phyloP scores from a whole-genome alignment of 2,113 vertebrate genomes.

The Nipponia nippon region DNA sequence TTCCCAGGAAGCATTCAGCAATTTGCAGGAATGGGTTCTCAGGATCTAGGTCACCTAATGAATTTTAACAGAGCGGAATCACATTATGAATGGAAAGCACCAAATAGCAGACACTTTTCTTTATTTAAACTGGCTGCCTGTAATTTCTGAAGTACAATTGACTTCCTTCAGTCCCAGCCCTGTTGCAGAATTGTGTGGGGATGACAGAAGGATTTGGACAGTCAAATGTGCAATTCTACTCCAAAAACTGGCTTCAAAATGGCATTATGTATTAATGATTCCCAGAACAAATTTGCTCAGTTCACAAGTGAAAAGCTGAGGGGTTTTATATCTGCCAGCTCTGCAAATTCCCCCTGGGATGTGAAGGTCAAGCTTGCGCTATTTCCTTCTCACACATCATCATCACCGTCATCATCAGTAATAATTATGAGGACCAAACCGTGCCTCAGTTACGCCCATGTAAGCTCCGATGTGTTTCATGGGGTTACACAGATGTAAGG shows the following conservation, averaged over 20 bases:
- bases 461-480: background rate
- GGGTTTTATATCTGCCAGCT: conserved; percentile 33
- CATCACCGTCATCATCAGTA: conserved; percentile 20
- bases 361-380: conserved; percentile 25
- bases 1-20: conserved; percentile 21
- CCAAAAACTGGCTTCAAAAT: conserved; percentile 33
- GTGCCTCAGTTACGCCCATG: background rate
- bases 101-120: conserved; percentile 16
- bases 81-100: conserved; percentile 19
- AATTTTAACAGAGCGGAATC: conserved; percentile 37
- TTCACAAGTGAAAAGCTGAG: conserved; percentile 38
- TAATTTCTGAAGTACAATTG: conserved; percentile 36
- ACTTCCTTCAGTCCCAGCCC: background rate
- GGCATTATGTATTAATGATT: conserved; percentile 53
- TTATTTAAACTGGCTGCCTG: background rate
- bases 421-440: conserved; percentile 12
- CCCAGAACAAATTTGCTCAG: conserved; percentile 47
- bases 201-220: conserved; percentile 43
- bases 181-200: background rate
- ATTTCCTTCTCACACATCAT: conserved; percentile 67
- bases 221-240: background rate
- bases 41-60: conserved; percentile 38
- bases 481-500: background rate
- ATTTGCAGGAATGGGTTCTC: conserved; percentile 6
- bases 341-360: background rate